These are phyloP conservation scores for Mesitornis unicolor DNA, from an alignment of 2,113 vertebrate genomes.

Conservation along the genomic window DNA sequence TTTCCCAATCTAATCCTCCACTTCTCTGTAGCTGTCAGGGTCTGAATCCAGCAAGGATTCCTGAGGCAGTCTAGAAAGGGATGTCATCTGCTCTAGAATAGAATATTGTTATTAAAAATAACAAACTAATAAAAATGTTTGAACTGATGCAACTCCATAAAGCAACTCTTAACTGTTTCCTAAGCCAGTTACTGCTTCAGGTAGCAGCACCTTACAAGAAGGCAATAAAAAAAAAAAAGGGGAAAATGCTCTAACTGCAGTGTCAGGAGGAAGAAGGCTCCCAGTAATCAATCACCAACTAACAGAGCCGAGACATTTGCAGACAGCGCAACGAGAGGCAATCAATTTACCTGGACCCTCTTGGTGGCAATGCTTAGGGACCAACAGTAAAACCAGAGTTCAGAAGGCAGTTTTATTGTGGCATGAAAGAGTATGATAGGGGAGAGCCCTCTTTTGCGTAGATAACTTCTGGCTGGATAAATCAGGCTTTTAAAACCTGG, in stretches of 20 bases:
- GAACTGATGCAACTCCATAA: background rate
- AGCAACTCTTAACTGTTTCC: too few species aligned
- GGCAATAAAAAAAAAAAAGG: too few species aligned
- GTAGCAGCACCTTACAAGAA: rapidly evolving
- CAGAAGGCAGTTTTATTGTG: background rate
- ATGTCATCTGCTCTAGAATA: background rate
- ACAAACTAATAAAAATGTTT: background rate
- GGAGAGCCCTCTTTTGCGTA: background rate
- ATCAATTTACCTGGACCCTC: too few species aligned
- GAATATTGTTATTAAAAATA: background rate
- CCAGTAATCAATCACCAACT: rapidly evolving
- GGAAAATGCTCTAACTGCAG: rapidly evolving
- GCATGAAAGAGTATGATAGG: rapidly evolving
- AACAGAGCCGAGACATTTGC: rapidly evolving
- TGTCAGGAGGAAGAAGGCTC: background rate
- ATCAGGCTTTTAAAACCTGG: background rate
- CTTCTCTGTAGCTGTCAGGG: too few species aligned
- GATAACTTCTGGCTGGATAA: background rate
- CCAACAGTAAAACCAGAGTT: background rate
- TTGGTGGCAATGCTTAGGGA: rapidly evolving
- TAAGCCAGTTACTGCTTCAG: background rate
- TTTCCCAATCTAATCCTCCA: too few species aligned
- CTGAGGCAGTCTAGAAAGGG: background rate
- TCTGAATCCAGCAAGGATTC: rapidly evolving
- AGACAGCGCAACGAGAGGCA: background rate